These are phyloP conservation scores for Pseudorectes ferrugineus DNA, from an alignment of 2,113 vertebrate species.

Conservation along the genomic window DNA sequence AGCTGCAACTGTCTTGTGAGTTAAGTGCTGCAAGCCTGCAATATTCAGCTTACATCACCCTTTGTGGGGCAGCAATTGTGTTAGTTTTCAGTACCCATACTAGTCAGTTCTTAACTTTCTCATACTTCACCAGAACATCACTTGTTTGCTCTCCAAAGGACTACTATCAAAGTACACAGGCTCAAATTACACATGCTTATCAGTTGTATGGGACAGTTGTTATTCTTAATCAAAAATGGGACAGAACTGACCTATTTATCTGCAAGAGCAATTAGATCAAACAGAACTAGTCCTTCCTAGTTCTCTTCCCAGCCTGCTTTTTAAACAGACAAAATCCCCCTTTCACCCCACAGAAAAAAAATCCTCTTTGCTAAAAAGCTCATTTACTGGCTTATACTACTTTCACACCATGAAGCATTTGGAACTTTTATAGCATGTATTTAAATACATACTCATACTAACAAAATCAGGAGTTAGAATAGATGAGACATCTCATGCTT, in stretches of 20 bases:
- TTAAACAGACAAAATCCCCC: background rate
- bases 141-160: background rate
- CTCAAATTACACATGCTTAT: background rate
- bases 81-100: background rate
- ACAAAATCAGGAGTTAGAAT: background rate
- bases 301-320: background rate
- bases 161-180: background rate
- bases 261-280: background rate
- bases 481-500: background rate
- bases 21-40: background rate
- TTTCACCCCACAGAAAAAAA: background rate
- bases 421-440: background rate
- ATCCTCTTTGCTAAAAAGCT: background rate
- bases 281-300: background rate
- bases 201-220: background rate
- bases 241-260: background rate
- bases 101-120: background rate
- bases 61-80: background rate
- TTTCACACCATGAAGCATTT: background rate
- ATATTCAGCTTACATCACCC: background rate
- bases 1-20: background rate
- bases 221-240: background rate
- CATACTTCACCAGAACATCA: background rate
- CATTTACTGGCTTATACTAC: background rate
- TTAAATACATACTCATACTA: background rate